A percentile compares a stretch with the other conserved stretches of the same genome.
Evolutionary conservation across 2,888 invertebrate species (phyloP).

Genomic region (Aphodius sticticus): DNA sequence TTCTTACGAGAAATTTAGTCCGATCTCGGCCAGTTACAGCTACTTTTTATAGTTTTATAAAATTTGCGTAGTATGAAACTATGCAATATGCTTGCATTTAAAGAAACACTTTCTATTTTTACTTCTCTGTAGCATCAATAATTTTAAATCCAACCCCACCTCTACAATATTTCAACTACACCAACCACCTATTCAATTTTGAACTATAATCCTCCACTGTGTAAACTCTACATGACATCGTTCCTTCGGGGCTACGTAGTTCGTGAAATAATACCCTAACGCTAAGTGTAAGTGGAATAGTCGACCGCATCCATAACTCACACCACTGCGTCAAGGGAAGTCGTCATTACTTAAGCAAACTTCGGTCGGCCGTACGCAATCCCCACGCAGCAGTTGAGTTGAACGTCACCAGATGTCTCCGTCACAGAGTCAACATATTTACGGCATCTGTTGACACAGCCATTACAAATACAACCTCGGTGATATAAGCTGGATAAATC

Average conservation of each 20-base stretch:
- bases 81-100: too few relatives aligned
- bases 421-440: slow-evolving; percentile 47
- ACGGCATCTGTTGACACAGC: slow-evolving; percentile 44
- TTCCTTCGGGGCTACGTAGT: not conserved
- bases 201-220: not conserved
- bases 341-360: slow-evolving; percentile 37
- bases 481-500: not conserved
- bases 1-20: too few relatives aligned
- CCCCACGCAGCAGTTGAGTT: slow-evolving; percentile 28
- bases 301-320: not conserved
- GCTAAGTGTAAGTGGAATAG: slow-evolving; percentile 4
- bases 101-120: too few relatives aligned
- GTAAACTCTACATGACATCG: not conserved
- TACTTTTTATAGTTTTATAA: too few relatives aligned
- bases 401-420: slow-evolving; percentile 44
- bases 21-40: too few relatives aligned
- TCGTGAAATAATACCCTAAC: not conserved
- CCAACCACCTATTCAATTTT: not conserved
- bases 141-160: not conserved
- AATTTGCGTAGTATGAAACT: too few relatives aligned
- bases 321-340: not conserved
- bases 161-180: not conserved
- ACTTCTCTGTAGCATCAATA: not conserved
- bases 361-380: slow-evolving; percentile 34
- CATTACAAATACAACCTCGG: slow-evolving; percentile 33